Evolutionary conservation across 2,113 vertebrate genomes (phyloP), one percentile per base, ranked within the genome.

Genomic region (Dicerorhinus sumatrensis): DNA sequence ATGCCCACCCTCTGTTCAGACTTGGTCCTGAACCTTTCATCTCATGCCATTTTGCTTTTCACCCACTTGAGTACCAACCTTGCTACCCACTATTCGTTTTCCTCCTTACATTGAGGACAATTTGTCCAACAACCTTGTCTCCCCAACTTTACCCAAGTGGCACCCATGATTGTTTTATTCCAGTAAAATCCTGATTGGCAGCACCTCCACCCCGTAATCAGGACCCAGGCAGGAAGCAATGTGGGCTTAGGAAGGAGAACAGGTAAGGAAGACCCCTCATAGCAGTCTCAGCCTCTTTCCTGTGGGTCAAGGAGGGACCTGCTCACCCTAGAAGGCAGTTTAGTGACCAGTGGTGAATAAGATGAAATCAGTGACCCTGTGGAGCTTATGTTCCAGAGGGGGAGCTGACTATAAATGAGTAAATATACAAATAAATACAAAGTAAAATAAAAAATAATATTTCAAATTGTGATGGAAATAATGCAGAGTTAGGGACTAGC

Each of bases 361-460:
- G 42, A 90, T n/a, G 91, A 95, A 87, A 82, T 72, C 39, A 29
- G 29, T 56, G 62, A 69, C n/a, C 4, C 70, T 20, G 0, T 23
- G 8, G 42, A 56, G n/a, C 27, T 81, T 85, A 23, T 27, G 58
- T 54, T 58, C 7, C 16, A 70, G 20, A 84, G 0, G 18, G 4
- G 10, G 54, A 91, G 6, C 25, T 77, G 14, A 83, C 46, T 87
- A n/a, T 70, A 36, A 87, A 69, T 3, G 33, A 72, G 23, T n/a
- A 89, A 95, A 51, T n/a, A 65, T 18, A 80, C n/a, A 84, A 69
- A 79, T n/a, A 80, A 86, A 51, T 80, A 80, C 25, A 65, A 76
- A 51, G 21, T 62, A 77, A 79, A 88, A 39, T 62, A 21, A 63
- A 21, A 79, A 77, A 87, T 75, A 90, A 20, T 67, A 36, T 69